A percentile compares a stretch with the other conserved stretches of the same genome.
Evolutionary conservation across 2,888 invertebrate species (phyloP).

Genomic region (Bugulina stolonifera): DNA sequence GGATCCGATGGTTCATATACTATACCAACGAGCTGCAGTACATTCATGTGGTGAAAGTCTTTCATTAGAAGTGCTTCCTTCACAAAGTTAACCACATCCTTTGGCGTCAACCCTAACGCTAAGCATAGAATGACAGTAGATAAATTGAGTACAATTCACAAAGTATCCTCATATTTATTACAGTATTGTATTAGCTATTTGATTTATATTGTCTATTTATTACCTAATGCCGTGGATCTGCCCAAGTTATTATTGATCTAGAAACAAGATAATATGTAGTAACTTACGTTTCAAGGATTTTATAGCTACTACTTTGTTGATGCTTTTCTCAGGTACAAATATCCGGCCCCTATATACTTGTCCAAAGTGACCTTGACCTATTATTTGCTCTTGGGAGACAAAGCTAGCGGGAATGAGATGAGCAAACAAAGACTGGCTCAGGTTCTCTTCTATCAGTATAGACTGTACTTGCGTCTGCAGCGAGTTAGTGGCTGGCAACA

Average conservation of each 20-base stretch:
- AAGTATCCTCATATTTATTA: too few species aligned
- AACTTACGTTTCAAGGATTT: slow-evolving; percentile 12
- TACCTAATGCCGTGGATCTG: too few species aligned
- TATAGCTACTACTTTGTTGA: slow-evolving; percentile 22
- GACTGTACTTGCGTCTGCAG: slow-evolving; percentile 22
- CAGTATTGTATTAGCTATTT: too few species aligned
- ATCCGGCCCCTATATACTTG: slow-evolving; percentile 9
- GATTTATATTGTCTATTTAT: too few species aligned
- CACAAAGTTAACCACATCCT: slow-evolving; percentile 21
- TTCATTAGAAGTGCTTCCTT: slow-evolving; percentile 23
- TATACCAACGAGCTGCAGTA: slow-evolving; percentile 18
- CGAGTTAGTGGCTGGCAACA: background rate
- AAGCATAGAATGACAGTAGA: too few species aligned
- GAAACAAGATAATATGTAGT: too few species aligned
- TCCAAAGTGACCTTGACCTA: slow-evolving; percentile 20
- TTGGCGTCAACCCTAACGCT: background rate
- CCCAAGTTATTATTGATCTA: too few species aligned
- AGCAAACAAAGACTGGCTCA: background rate
- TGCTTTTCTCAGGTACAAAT: slow-evolving; percentile 10
- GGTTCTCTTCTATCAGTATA: slow-evolving; percentile 18
- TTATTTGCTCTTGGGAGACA: background rate
- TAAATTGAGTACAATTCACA: too few species aligned
- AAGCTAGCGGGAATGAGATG: slow-evolving; percentile 13
- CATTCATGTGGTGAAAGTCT: slow-evolving; percentile 22
- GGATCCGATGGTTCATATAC: slow-evolving; percentile 15